phyloP scores from a whole-genome alignment of 2,797 vertebrate species.

The Natrix natrix region DNA sequence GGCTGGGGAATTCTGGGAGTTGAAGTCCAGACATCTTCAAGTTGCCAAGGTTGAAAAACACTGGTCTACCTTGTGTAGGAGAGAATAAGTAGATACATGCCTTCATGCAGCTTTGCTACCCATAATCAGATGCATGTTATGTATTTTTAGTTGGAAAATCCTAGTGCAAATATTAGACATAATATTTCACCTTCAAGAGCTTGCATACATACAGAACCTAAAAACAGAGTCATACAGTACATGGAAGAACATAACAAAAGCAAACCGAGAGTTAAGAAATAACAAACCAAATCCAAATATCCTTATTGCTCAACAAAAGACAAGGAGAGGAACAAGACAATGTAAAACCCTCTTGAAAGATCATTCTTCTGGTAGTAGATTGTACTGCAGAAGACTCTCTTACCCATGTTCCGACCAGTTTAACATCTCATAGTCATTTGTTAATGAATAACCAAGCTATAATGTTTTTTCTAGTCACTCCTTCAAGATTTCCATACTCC shows the following conservation, averaged over 20 bases:
- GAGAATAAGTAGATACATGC: neutral
- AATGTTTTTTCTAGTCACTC: neutral
- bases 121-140: neutral
- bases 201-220: neutral
- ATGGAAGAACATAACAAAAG: neutral
- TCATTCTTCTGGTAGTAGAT: neutral
- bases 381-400: neutral
- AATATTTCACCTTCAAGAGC: neutral
- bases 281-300: neutral
- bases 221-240: neutral
- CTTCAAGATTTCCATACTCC: neutral
- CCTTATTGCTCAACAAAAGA: neutral
- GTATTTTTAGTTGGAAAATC: neutral
- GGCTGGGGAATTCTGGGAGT: too few relatives aligned
- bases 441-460: neutral
- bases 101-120: neutral
- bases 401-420: neutral
- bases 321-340: neutral
- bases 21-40: too few relatives aligned
- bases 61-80: neutral
- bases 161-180: neutral
- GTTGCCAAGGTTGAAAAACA: too few relatives aligned
- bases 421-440: neutral
- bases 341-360: neutral
- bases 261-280: neutral